phyloP scores from a whole-genome alignment of 2,113 vertebrate genomes.

The Vireo altiloquus region DNA sequence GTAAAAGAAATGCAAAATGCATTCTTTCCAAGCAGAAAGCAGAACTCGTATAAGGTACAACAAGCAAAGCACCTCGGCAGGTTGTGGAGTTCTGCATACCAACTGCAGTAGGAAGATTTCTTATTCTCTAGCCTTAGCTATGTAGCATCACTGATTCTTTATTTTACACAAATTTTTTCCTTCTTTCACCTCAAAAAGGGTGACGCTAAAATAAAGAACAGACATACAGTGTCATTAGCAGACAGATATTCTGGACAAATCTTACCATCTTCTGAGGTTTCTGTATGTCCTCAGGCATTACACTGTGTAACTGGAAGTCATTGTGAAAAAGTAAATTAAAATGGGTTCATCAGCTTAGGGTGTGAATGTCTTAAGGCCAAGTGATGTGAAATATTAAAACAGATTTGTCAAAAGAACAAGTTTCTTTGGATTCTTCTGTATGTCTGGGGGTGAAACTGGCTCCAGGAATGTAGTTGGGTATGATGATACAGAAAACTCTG shows the following conservation, averaged over 20 bases:
- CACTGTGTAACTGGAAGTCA: not conserved
- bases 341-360: not conserved
- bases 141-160: not conserved
- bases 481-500: not conserved
- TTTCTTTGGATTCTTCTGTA: not conserved
- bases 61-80: not conserved
- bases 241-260: not conserved
- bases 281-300: not conserved
- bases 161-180: not conserved
- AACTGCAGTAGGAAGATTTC: not conserved
- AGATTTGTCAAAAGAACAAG: not conserved
- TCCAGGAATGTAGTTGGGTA: not conserved
- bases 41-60: not conserved
- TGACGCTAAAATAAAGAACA: not conserved
- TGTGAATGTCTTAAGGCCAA: not conserved
- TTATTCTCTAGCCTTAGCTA: not conserved
- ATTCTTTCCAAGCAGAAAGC: not conserved
- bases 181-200: not conserved
- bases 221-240: not conserved
- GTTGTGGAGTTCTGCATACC: not conserved
- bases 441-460: not conserved
- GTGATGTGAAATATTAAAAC: not conserved
- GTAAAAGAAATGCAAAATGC: not conserved
- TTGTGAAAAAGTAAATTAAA: constrained; percentile 39
- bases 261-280: not conserved